Evolutionary conservation across 2,797 vertebrate genomes (phyloP), one percentile per base, ranked within the genome.

Genomic region (Crenuchus spilurus): DNA sequence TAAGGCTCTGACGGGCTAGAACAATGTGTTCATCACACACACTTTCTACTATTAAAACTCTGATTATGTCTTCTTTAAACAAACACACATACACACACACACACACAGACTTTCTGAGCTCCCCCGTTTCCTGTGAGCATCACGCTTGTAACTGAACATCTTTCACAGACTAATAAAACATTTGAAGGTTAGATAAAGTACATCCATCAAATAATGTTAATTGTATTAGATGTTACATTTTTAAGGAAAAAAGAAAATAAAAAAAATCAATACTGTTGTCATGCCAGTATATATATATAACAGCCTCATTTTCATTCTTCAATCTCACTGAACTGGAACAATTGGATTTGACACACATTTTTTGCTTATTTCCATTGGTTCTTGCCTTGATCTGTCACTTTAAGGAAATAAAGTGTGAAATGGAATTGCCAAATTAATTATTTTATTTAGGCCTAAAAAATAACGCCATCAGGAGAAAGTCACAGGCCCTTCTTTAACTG

Each of bases 1-100:
- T 84, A 91, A 92, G 90, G 91, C 91, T 91, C 89, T 68, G 30
- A 91, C 85, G 86, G 89, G 90, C 89, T 79, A 85, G 84, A 91
- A 89, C 65, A 88, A 84, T 84, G 83, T 85, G 84, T 84, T 87
- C 87, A 81, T 71, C 87, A 90, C 82, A 86, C 84, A 87, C 87
- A 88, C 87, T 81, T n/a, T 81, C 30, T 83, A 87, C 83, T 84
- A 87, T 82, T 82, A 83, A 82, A 85, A 84, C 82, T 87, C 77
- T 85, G 87, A 88, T 89, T 86, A 87, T 82, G 86, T 80, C 70
- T 84, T 74, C 80, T 80, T 76, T 83, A 81, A 80, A 82, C 79
- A 84, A 82, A 79, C 83, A 83, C 77, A 77, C 84, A 79, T 81
- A 61, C 68, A 61, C 41, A 75, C 52, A 64, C 60, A 62, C 46